phyloP scores from a whole-genome alignment of 1,140 invertebrate genomes.

The Pectinophora gossypiella region DNA sequence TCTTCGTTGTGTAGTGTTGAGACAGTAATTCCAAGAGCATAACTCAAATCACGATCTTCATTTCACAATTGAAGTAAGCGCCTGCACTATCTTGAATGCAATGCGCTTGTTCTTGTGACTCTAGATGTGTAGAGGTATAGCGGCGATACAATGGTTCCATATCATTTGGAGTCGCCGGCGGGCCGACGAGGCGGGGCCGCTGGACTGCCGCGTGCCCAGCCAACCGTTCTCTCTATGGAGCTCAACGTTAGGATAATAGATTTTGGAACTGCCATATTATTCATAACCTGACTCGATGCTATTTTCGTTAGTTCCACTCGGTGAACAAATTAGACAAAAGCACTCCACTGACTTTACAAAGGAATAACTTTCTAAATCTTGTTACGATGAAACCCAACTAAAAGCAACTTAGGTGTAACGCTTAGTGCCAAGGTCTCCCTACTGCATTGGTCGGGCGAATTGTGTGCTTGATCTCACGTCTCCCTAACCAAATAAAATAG shows the following conservation, averaged over 20 bases:
- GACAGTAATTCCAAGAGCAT: neutral
- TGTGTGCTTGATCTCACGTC: neutral
- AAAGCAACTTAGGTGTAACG: neutral
- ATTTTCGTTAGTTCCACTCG: neutral
- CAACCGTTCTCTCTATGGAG: slow-evolving; percentile 26
- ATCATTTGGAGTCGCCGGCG: slow-evolving; percentile 19
- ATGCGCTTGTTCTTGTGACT: slow-evolving; percentile 21
- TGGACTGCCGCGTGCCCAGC: slow-evolving; percentile 24
- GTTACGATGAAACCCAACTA: neutral
- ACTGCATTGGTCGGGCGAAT: neutral
- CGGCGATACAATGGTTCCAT: slow-evolving; percentile 26
- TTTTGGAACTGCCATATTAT: slow-evolving; percentile 10
- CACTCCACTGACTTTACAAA: too few species aligned
- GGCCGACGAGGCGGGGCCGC: slow-evolving; percentile 26
- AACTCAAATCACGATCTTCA: neutral
- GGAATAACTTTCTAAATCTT: neutral
- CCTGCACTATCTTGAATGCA: slow-evolving; percentile 13
- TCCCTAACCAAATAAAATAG: neutral
- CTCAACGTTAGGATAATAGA: slow-evolving; percentile 21
- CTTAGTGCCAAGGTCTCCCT: neutral
- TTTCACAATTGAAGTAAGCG: neutral
- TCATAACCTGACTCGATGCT: neutral
- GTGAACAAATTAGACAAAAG: neutral
- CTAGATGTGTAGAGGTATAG: slow-evolving; percentile 14
- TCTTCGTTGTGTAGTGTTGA: neutral